phyloP scores from a whole-genome alignment of 2,888 invertebrate genomes.

The Eupithecia subumbrata region DNA sequence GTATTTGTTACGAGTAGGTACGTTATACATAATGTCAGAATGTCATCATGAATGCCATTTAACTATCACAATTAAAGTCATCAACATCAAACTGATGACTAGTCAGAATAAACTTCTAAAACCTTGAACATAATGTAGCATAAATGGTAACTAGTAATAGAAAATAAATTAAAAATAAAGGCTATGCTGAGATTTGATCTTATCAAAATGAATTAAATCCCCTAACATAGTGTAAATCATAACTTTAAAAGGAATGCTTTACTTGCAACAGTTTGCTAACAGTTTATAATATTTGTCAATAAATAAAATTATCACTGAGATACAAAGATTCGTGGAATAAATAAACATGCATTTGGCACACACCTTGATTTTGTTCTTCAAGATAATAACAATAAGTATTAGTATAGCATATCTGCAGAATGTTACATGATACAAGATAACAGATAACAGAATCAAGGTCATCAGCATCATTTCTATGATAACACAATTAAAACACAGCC shows the following conservation, averaged over 20 bases:
- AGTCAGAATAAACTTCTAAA: constrained; percentile 14
- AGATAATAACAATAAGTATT: too few species aligned
- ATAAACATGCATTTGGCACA: constrained; percentile 9
- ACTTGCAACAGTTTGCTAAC: constrained; percentile 2
- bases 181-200: not conserved
- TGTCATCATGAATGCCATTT: constrained; percentile 23
- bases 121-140: not conserved
- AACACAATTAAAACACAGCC: constrained; percentile 45
- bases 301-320: constrained; percentile 21
- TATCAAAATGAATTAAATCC: not conserved
- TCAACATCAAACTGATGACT: constrained; percentile 20
- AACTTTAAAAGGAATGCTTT: constrained; percentile 43
- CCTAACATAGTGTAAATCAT: constrained; percentile 15
- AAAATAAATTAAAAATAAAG: not conserved
- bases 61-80: constrained; percentile 31
- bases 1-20: constrained; percentile 8
- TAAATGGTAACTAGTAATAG: not conserved
- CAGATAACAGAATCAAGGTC: constrained; percentile 2
- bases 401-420: not conserved
- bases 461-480: not conserved
- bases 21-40: constrained; percentile 25
- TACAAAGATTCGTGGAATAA: not conserved
- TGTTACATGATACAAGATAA: not conserved
- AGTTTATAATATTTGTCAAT: constrained; percentile 23
- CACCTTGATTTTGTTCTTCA: not conserved